A percentile compares a stretch with the other conserved stretches of the same genome.
Conservation (phyloP, 2,888 invertebrate species). For the Therioaphis trifolii region DNA sequence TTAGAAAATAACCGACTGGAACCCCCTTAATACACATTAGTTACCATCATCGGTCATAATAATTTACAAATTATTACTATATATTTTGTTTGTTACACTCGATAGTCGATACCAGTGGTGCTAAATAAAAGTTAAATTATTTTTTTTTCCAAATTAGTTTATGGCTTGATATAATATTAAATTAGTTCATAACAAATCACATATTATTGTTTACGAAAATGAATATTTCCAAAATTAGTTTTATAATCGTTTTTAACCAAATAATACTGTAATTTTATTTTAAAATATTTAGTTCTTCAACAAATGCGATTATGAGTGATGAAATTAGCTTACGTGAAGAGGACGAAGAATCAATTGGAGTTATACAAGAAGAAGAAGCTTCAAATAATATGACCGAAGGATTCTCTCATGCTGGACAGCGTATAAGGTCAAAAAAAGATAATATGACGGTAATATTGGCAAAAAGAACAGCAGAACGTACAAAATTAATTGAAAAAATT, state of each 20-base stretch:
- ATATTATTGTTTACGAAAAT: too few relatives aligned
- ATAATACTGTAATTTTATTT: too few relatives aligned
- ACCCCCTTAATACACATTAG: too few relatives aligned
- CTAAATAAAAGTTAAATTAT: too few relatives aligned
- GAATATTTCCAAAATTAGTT: neutral
- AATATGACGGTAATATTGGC: neutral
- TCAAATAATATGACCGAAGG: neutral
- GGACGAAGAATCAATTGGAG: neutral
- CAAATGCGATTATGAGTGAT: neutral
- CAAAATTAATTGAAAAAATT: neutral
- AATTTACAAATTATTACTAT: too few relatives aligned
- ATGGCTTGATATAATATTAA: too few relatives aligned
- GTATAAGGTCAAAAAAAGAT: conserved; percentile 6
- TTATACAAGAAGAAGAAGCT: neutral
- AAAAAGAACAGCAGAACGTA: conserved; percentile 12
- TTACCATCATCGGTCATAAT: too few relatives aligned
- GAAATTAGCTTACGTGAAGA: neutral
- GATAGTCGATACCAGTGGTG: too few relatives aligned
- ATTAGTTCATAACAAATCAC: too few relatives aligned
- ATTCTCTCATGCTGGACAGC: neutral
- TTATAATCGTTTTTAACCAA: neutral
- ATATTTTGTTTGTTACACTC: too few relatives aligned
- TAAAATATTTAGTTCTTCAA: neutral
- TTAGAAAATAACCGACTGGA: too few relatives aligned
- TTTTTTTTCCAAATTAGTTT: too few relatives aligned